Conservation (phyloP, 1,140 invertebrate species). For the Drosophila ficusphila region DNA sequence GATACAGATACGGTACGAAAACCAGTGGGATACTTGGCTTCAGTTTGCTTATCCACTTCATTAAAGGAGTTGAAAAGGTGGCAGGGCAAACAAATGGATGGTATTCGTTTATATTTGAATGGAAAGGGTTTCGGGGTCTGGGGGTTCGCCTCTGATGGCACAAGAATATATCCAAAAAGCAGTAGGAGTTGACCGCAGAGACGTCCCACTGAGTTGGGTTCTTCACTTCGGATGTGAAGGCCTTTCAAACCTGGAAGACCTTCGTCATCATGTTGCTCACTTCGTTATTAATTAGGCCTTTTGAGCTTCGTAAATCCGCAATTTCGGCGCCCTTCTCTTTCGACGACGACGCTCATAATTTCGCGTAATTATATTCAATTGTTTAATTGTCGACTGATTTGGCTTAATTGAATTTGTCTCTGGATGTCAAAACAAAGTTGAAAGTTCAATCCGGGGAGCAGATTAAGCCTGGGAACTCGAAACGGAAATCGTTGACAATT, state of each 20-base stretch:
- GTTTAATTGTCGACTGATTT: conserved; percentile 70
- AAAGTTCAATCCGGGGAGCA: conserved; percentile 15
- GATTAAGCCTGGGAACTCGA: neutral
- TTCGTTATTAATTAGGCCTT: conserved; percentile 74
- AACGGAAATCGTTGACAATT: conserved; percentile 11
- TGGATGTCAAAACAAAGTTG: conserved; percentile 40
- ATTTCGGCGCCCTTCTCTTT: conserved; percentile 23
- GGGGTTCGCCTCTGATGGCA: neutral
- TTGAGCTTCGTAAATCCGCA: neutral
- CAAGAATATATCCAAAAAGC: neutral
- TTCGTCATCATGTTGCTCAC: conserved; percentile 45
- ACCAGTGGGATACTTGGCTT: conserved; percentile 47
- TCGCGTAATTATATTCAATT: conserved; percentile 71
- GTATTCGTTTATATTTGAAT: neutral
- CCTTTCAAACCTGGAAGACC: conserved; percentile 4
- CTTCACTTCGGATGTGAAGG: neutral
- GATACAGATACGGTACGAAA: conserved; percentile 5
- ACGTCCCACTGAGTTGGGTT: conserved; percentile 50
- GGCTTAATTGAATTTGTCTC: conserved; percentile 56
- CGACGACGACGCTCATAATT: conserved; percentile 25
- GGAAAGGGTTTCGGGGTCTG: neutral
- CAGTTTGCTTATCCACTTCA: conserved; percentile 71
- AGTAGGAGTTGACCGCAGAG: conserved; percentile 42
- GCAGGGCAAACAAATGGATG: conserved; percentile 6
- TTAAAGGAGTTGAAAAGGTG: conserved; percentile 67